Conservation (phyloP, 37 sponge, comb jelly and placozoan species). For the Bolinopsis microptera region DNA sequence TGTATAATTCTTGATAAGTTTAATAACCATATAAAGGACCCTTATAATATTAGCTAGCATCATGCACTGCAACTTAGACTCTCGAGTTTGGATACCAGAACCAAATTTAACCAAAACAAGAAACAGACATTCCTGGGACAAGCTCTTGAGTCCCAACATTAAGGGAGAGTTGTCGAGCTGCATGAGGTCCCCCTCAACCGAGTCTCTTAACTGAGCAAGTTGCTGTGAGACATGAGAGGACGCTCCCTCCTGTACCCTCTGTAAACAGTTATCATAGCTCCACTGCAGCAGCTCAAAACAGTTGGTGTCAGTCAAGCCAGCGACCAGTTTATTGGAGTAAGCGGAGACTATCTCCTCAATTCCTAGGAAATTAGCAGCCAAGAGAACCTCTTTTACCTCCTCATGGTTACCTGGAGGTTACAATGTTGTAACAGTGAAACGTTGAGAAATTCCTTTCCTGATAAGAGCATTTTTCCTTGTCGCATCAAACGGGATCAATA, state of each 20-base stretch:
- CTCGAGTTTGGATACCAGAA: background rate
- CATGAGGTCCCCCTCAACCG: background rate
- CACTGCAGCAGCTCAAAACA: background rate
- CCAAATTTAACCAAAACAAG: background rate
- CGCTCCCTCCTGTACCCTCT: background rate
- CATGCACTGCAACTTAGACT: background rate
- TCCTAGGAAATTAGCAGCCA: background rate
- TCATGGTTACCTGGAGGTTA: no score
- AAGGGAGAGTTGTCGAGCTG: background rate
- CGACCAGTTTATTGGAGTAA: background rate
- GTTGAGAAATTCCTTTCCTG: no score
- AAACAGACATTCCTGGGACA: background rate
- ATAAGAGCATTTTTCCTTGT: no score
- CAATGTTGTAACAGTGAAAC: no score
- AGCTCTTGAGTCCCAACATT: background rate
- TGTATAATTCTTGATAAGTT: background rate
- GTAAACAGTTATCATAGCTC: background rate
- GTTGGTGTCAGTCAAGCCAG: background rate
- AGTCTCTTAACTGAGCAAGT: no score
- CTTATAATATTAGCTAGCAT: background rate
- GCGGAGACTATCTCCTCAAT: background rate
- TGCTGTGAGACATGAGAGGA: background rate
- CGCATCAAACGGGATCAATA: no score
- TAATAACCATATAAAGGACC: background rate
- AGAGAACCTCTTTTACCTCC: background rate